phyloP scores from a whole-genome alignment of 2,797 vertebrate genomes.

The Masticophis lateralis region DNA sequence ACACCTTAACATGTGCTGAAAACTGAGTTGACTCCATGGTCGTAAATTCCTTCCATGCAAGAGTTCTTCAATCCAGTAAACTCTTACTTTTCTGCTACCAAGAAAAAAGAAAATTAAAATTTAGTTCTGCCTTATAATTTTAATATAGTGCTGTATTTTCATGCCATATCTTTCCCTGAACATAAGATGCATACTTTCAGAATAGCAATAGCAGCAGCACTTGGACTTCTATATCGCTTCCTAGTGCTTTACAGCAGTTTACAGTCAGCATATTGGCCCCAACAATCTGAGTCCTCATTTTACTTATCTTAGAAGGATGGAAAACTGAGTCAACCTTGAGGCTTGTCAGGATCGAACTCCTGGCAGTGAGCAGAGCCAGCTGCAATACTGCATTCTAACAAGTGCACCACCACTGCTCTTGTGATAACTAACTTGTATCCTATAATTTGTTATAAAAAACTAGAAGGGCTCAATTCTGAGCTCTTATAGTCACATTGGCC shows the following conservation, averaged over 20 bases:
- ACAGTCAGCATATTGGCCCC: not conserved
- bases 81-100: not conserved
- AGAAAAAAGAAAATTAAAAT: not conserved
- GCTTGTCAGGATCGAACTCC: not conserved
- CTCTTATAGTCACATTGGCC: constrained; percentile 59
- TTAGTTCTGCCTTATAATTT: not conserved
- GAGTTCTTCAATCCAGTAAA: not conserved
- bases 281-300: not conserved
- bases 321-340: not conserved
- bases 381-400: not conserved
- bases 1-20: not conserved
- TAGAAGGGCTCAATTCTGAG: constrained; percentile 69
- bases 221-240: not conserved
- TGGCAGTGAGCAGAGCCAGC: not conserved
- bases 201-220: not conserved
- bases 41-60: not conserved
- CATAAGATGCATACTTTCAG: not conserved
- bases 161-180: not conserved
- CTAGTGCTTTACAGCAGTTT: not conserved
- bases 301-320: not conserved
- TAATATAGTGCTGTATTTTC: not conserved
- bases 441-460: constrained; percentile 67
- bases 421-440: constrained; percentile 45
- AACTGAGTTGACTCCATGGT: not conserved
- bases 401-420: not conserved